A percentile compares a stretch with the other conserved stretches of the same genome.
phyloP scores from a whole-genome alignment of 2,113 vertebrate genomes.

The Nothocercus julius region DNA sequence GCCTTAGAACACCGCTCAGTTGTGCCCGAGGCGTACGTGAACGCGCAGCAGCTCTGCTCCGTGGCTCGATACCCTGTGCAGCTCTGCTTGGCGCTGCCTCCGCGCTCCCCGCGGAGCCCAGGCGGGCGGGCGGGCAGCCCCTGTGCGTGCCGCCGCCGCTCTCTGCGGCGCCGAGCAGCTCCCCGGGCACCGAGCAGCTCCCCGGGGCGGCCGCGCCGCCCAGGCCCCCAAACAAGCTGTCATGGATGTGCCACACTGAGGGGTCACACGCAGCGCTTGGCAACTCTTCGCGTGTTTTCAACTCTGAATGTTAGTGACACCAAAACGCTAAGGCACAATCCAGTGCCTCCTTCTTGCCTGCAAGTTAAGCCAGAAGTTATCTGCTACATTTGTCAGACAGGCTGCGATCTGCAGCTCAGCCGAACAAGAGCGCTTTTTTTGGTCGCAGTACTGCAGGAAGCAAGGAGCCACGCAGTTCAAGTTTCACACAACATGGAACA shows the following conservation, averaged over 20 bases:
- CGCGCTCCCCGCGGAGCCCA: background rate
- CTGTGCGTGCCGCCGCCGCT: too few relatives aligned
- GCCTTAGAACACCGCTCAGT: background rate
- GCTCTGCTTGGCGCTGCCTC: background rate
- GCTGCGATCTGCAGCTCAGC: background rate
- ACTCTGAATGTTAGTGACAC: background rate
- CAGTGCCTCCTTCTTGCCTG: background rate
- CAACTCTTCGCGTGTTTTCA: background rate
- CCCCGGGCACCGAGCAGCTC: too few relatives aligned
- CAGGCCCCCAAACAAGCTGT: too few relatives aligned
- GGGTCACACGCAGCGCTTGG: too few relatives aligned
- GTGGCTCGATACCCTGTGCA: too few relatives aligned
- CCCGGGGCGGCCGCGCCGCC: too few relatives aligned
- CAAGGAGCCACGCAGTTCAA: background rate
- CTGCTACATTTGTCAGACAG: background rate
- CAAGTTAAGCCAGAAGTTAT: background rate
- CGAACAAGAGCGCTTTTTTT: rapidly evolving
- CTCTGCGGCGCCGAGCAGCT: too few relatives aligned
- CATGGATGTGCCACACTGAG: too few relatives aligned
- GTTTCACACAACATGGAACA: conserved; percentile 9
- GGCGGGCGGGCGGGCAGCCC: background rate
- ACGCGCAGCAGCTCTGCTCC: rapidly evolving
- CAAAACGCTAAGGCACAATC: background rate
- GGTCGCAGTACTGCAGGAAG: background rate
- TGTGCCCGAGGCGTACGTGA: rapidly evolving